Conservation (phyloP, 2,797 vertebrate species). For the Dendrocincla tyrannina region DNA sequence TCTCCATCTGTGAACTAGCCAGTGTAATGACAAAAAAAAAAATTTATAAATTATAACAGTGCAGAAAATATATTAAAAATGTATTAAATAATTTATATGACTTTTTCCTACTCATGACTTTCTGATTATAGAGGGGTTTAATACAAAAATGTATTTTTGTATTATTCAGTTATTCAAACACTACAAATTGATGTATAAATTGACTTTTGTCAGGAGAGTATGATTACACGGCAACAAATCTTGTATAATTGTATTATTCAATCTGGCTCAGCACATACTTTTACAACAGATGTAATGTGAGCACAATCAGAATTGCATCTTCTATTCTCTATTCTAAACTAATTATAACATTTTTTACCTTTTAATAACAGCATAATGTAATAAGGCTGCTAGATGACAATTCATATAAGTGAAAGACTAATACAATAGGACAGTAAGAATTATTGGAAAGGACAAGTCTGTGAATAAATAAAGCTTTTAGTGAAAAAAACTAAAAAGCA, state of each 20-base stretch:
- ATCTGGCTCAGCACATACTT: background rate
- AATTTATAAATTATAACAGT: background rate
- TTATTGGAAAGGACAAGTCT: background rate
- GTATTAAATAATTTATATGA: background rate
- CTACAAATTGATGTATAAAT: slow-evolving; percentile 44
- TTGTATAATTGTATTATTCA: slow-evolving; percentile 46
- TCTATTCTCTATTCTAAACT: slow-evolving; percentile 2
- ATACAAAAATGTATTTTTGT: slow-evolving; percentile 22
- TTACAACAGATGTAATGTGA: background rate
- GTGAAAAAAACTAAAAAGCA: accelerated
- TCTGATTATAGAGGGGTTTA: background rate
- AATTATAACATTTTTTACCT: slow-evolving; percentile 22
- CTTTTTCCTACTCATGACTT: background rate
- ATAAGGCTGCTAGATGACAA: background rate
- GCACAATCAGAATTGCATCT: slow-evolving; percentile 27
- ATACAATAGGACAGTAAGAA: background rate
- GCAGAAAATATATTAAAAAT: background rate
- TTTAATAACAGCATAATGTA: slow-evolving; percentile 7
- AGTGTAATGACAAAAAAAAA: background rate
- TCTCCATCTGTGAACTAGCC: background rate
- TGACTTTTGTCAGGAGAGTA: slow-evolving; percentile 35
- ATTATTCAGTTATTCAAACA: background rate
- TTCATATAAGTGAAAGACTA: background rate
- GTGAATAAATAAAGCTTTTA: background rate
- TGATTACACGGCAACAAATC: slow-evolving; percentile 55